Evolutionary conservation across 2,797 vertebrate genomes (phyloP).

Genomic region (Anas georgica): DNA sequence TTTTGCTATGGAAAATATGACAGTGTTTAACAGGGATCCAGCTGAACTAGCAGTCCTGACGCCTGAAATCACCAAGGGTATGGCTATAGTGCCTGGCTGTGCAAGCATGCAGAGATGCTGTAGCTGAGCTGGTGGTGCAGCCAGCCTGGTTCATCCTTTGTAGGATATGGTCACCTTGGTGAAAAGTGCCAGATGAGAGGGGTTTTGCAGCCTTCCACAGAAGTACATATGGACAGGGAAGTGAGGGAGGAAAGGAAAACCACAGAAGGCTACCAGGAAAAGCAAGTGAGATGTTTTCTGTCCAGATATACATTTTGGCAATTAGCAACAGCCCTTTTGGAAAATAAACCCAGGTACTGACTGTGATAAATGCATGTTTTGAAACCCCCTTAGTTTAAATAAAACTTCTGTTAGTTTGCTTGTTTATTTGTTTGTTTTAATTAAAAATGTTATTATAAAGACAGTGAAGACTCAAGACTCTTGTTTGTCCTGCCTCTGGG

Average conservation of each 20-base stretch:
- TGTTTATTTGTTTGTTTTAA: no score
- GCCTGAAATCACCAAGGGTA: not conserved
- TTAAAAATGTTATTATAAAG: not conserved
- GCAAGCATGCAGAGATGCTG: rapidly evolving
- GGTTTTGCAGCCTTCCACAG: not conserved
- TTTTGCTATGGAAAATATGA: not conserved
- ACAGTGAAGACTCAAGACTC: not conserved
- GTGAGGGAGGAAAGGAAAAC: not conserved
- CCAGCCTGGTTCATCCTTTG: rapidly evolving
- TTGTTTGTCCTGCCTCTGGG: not conserved
- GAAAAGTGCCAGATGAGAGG: not conserved
- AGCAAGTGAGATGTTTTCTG: not conserved
- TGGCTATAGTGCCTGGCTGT: not conserved
- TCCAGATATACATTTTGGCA: not conserved
- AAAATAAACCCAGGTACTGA: not conserved
- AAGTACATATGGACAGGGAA: not conserved
- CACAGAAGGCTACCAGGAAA: not conserved
- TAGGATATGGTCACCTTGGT: rapidly evolving
- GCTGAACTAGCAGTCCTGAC: rapidly evolving
- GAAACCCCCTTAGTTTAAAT: not conserved
- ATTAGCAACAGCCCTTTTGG: not conserved
- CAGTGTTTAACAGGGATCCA: not conserved
- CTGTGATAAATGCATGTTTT: not conserved
- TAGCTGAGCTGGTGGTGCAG: not conserved
- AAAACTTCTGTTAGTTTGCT: no score